Evolutionary conservation across 2,888 invertebrate species (phyloP), one percentile per base, ranked within the genome.

Genomic region (Syritta pipiens): DNA sequence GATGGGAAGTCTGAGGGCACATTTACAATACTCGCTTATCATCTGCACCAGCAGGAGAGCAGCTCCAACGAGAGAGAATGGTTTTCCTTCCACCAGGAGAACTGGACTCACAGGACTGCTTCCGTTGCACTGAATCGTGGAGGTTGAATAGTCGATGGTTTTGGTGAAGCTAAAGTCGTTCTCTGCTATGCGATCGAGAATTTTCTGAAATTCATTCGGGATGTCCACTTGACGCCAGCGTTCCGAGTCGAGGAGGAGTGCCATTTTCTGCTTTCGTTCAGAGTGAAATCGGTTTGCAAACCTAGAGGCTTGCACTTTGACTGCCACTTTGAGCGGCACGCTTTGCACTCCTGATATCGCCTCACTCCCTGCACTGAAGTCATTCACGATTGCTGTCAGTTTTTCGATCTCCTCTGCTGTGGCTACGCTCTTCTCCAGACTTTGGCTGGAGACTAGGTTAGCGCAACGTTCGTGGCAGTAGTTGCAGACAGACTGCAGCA

Each of bases 161-260:
- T 81, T 81, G 68, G 82, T 83, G 4, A 83, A 82, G 24, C 86
- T 84, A 12, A 90, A 88, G 48, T 89, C 89, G 9, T 89, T 89
- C 3, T 85, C 85, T 0, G 90, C 90, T 84, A 96, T 93, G 83
- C 92, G 91, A 86, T 93, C 92, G 28, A 97, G 93, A 74, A 97
- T 91, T 83, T 92, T 91, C 89, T 99, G 98, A 86, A 98, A 94
- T 86, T 97, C 96, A 82, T 91, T 90, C 0, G 97, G 96, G 53
- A 98, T 96, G 84, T 97, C 97, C 3, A 97, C 95, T 83, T 94
- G 93, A 85, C 95, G 96, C 99, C 99, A 99, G 74, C 95, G 91
- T 88, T 99, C 99, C 81, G 93, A 93, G 86, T 98, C 98, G 42
- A 99, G 90, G 30, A 97, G 91, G 76, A 95, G 88, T 37, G 94